These are phyloP conservation scores for Rhamnusium bicolor DNA, from an alignment of 2,888 invertebrate genomes.

Conservation along the genomic window DNA sequence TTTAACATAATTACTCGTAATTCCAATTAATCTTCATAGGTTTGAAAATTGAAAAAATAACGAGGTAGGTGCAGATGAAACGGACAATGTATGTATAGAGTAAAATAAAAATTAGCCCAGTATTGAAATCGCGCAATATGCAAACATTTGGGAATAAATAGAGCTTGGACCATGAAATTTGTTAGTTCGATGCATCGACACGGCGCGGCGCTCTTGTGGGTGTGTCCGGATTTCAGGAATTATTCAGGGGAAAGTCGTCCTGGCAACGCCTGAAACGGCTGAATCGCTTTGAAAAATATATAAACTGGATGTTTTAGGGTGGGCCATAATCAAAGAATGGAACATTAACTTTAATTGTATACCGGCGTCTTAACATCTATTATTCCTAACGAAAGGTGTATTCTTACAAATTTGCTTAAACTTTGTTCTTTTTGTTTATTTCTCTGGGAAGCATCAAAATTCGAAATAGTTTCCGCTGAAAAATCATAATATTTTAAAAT, in stretches of 20 bases:
- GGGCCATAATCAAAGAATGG: background rate
- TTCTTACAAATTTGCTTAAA: too few relatives aligned
- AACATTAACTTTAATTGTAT: background rate
- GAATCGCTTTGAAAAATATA: conserved; percentile 11
- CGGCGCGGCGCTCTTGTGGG: background rate
- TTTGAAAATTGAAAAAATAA: too few relatives aligned
- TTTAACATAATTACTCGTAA: too few relatives aligned
- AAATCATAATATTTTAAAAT: too few relatives aligned
- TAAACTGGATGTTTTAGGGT: background rate
- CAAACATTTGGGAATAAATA: background rate
- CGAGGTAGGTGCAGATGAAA: too few relatives aligned
- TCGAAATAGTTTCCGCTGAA: too few relatives aligned
- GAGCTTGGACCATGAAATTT: background rate
- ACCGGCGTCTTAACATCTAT: background rate
- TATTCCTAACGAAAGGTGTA: too few relatives aligned
- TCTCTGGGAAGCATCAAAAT: too few relatives aligned
- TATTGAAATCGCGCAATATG: background rate
- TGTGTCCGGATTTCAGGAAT: conserved; percentile 26
- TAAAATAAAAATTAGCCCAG: background rate
- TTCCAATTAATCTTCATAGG: too few relatives aligned
- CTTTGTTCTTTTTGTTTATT: too few relatives aligned
- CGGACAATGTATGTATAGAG: too few relatives aligned
- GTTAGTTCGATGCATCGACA: conserved; percentile 16
- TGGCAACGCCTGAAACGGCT: conserved; percentile 17
- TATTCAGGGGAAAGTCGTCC: conserved; percentile 22